Percentiles rank a stretch among this genome's conserved stretches.
Conservation (phyloP, 2,888 invertebrate genomes). For the Deilephila elpenor region DNA sequence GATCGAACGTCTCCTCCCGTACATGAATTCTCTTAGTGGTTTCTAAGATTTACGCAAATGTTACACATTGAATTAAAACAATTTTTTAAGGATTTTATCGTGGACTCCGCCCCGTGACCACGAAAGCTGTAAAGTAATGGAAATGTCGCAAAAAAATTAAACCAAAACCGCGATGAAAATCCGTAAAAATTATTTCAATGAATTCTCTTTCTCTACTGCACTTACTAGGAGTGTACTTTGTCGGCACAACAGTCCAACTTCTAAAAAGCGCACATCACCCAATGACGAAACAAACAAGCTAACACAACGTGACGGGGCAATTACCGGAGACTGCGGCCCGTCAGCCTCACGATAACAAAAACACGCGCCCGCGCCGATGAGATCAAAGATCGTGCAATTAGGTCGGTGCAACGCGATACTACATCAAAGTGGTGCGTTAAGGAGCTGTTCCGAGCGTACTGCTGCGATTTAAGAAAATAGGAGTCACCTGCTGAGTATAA, state of each 20-base stretch:
- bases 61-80: no score
- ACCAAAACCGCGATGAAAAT: no score
- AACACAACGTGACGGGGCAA: conserved; percentile 33
- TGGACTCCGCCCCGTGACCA: no score
- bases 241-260: not conserved
- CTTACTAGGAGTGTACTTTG: not conserved
- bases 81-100: no score
- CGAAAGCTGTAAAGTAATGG: no score
- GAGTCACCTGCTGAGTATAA: no score
- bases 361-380: conserved; percentile 57
- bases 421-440: conserved; percentile 42
- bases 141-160: no score
- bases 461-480: not conserved
- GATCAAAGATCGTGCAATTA: conserved; percentile 79
- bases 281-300: conserved; percentile 24
- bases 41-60: no score
- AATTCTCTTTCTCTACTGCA: not conserved
- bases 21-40: no score
- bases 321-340: conserved; percentile 32
- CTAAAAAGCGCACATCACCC: conserved; percentile 14
- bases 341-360: conserved; percentile 53
- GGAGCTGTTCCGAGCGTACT: conserved; percentile 1
- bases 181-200: no score
- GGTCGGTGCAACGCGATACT: conserved; percentile 63
- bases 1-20: no score